Evolutionary conservation across 1,140 invertebrate genomes (phyloP), one percentile per base, ranked within the genome.

Genomic region (Polyergus mexicanus): DNA sequence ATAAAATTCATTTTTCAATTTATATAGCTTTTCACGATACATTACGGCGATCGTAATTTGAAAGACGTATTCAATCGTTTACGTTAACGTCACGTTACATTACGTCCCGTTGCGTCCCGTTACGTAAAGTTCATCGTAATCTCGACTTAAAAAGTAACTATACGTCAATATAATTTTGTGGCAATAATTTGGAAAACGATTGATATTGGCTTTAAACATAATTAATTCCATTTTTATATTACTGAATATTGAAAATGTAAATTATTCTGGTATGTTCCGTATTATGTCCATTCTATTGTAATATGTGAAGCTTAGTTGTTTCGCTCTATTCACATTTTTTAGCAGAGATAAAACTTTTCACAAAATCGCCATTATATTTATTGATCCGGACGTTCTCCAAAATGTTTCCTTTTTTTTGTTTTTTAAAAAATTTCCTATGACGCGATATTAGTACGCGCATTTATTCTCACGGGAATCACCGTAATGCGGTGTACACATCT

Each of bases 381-480:
- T 83, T 38, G 16, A 44, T 72, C 28, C 13, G 38, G 11, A 4
- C 11, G 51, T 0, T 16, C 16, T 38, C 25, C 10, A 13, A 28
- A 54, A 68, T 32, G n/a, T n/a, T n/a, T n/a, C 7, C 16, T n/a
- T 28, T n/a, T 28, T 3, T 51, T 51, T 19, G 47, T 60, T 60
- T 81, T 63, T 71, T 25, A 47, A 68, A 68, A 85, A 68, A 68
- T 80, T 80, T 85, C 28, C 38, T 44, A 22, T 7, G 51, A 58
- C 19, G 11, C 10, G 47, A 84, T 22, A 75, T n/a, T 51, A 19
- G 13, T 47, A 22, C 16, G 58, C 44, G 32, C 51, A 41, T 56
- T 72, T 68, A 72, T 86, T 86, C 78, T 71, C 85, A 28, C 28
- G 87, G 77, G 68, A 77, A 84, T 84, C 77, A 80, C 54, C 54